Evolutionary conservation across 2,797 vertebrate genomes (phyloP).

Genomic region (Bryconaethiops microstoma): DNA sequence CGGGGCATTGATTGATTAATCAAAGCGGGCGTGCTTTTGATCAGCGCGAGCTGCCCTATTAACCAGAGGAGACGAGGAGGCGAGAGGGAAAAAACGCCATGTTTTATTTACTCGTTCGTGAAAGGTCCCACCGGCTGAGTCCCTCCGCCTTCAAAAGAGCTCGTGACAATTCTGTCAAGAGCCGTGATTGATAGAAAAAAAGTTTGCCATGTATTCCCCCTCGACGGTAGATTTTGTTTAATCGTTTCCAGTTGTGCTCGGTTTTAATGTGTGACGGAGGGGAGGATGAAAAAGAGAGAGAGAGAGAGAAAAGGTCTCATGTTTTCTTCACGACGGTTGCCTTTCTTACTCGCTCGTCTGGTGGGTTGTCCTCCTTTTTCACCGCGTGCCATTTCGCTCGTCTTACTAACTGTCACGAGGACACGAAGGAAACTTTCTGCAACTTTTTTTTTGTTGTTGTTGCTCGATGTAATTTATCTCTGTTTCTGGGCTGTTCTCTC

Average conservation of each 20-base stretch:
- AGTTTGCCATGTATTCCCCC: conserved; percentile 49
- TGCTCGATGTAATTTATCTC: conserved; percentile 54
- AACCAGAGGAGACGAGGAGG: conserved; percentile 51
- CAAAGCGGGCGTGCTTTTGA: conserved; percentile 76
- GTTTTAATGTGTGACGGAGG: conserved; percentile 50
- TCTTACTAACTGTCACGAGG: conserved; percentile 50
- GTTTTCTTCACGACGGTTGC: conserved; percentile 55
- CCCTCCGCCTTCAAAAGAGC: conserved; percentile 63
- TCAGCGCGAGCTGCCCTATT: conserved; percentile 65
- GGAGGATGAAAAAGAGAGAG: conserved; percentile 26
- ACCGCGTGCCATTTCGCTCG: conserved; percentile 54
- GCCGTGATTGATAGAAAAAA: conserved; percentile 64
- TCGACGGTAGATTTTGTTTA: conserved; percentile 60
- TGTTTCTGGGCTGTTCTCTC: conserved; percentile 39
- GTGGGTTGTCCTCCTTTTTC: conserved; percentile 62
- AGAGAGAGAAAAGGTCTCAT: conserved; percentile 40
- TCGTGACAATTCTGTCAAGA: conserved; percentile 65
- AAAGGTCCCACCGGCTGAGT: conserved; percentile 55
- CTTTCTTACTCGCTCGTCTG: conserved; percentile 53
- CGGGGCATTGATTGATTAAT: conserved; percentile 75
- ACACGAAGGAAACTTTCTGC: conserved; percentile 49
- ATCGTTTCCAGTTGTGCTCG: conserved; percentile 61
- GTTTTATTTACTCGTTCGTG: conserved; percentile 69
- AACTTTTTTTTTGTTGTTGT: conserved; percentile 41
- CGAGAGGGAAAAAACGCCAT: conserved; percentile 52